Conservation (phyloP, 2,888 invertebrate species). For the Phymatocera aterrima region DNA sequence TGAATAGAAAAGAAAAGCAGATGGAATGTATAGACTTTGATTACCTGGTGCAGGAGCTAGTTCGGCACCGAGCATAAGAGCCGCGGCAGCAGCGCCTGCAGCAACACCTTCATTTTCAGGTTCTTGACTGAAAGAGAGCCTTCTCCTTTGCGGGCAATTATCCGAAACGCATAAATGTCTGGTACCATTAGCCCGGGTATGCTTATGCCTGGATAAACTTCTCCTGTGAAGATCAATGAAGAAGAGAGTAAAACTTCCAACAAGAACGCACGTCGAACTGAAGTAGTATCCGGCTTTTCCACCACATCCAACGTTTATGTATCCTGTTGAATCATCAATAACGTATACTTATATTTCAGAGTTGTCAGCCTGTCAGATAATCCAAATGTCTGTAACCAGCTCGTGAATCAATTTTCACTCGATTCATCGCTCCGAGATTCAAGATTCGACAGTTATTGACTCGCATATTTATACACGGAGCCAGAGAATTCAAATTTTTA, state of each 20-base stretch:
- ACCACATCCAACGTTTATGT: conserved; percentile 87
- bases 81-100: conserved; percentile 77
- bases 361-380: neutral
- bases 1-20: neutral
- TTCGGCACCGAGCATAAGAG: conserved; percentile 79
- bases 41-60: conserved; percentile 69
- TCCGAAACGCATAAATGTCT: conserved; percentile 78
- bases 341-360: neutral
- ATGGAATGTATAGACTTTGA: neutral
- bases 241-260: conserved; percentile 87
- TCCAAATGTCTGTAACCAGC: neutral
- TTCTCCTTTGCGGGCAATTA: conserved; percentile 77
- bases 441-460: conserved; percentile 20
- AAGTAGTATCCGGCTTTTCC: conserved; percentile 90
- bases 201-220: conserved; percentile 83
- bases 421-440: neutral
- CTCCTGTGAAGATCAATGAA: conserved; percentile 88
- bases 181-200: conserved; percentile 79
- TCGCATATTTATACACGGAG: too few relatives aligned
- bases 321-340: conserved; percentile 78
- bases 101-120: conserved; percentile 77
- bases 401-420: conserved; percentile 19
- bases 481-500: too few relatives aligned
- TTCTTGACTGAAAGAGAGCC: conserved; percentile 79
- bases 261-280: conserved; percentile 86